Base-by-base conservation (phyloP, 2,888 invertebrate genomes). In the Scaptomyza parva region DNA sequence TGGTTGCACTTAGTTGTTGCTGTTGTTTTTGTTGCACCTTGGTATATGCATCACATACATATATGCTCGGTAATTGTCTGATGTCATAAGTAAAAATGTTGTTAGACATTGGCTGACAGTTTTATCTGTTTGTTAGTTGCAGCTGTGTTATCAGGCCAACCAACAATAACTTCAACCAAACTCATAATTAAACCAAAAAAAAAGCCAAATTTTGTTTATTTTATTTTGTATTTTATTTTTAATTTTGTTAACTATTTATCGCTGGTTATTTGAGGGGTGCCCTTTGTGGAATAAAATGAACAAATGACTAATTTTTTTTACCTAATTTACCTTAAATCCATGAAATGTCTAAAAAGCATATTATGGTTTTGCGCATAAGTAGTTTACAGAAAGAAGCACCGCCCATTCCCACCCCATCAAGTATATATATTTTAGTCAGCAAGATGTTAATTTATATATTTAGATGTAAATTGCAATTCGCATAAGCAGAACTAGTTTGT, bases 71-170 rank as follows among this genome's bases (percentile, higher is more conserved):
- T 70, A 70, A 66, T 80, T 77, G 74, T 67, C 81, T 72, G 87
- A 88, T 88, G 83, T 86, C 88, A 88, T 88, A 86, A 84, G 88
- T 81, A 81, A 85, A 68, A 63, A 53, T 50, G 60, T 68, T 62
- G 70, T 63, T 60, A 71, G 78, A 64, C 83, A 82, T 76, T 66
- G 70, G 79, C 52, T 79, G 74, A 73, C 80, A 79, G 76, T 47
- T 59, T 64, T 52, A 58, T 58, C n/a, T n/a, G 58, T 47, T 45
- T 17, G 59, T 43, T 45, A 9, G 33, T 45, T 65, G 64, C 39
- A 55, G 47, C 60, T 48, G 33, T 48, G 33, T 58, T 30, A n/a
- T 17, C 35, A 33, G 33, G 33, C 33, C 7, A 14, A 33, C 7
- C 33, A 37, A 8, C 51, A 52, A 14, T 65, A 43, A 60, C 47